Percentiles rank a stretch among this genome's conserved stretches.
These are phyloP conservation scores for Nibea albiflora DNA, from an alignment of 2,113 vertebrate genomes.

Conservation along the genomic window DNA sequence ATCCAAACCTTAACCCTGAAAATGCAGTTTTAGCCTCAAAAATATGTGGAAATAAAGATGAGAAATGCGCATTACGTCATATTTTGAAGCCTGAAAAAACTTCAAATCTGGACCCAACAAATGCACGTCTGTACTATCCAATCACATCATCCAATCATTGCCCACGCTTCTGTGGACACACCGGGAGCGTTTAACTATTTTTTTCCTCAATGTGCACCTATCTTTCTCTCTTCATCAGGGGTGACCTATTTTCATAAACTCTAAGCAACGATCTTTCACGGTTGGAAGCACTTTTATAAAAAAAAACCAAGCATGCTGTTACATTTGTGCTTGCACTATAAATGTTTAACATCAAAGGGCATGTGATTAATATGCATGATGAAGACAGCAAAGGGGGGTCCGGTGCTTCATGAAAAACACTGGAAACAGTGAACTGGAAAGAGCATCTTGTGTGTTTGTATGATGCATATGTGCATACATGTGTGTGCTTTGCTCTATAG, in stretches of 20 bases:
- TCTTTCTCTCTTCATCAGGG: slow-evolving; percentile 7
- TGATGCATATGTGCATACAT: neutral
- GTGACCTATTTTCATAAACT: slow-evolving; percentile 56
- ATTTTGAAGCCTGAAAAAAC: neutral
- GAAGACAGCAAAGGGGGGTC: slow-evolving; percentile 13
- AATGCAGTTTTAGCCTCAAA: neutral
- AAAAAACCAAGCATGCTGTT: slow-evolving; percentile 4
- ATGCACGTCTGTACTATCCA: neutral
- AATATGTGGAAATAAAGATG: neutral
- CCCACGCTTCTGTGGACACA: neutral
- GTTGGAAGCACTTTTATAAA: slow-evolving; percentile 49
- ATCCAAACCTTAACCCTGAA: neutral
- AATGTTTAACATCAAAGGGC: slow-evolving; percentile 63
- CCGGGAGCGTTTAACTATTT: neutral
- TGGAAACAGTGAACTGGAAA: neutral
- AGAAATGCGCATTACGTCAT: too few species aligned
- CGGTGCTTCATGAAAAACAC: slow-evolving; percentile 2
- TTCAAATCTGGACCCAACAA: neutral
- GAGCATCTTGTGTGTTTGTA: neutral
- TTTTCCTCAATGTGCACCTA: neutral
- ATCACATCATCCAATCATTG: neutral
- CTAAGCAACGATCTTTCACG: slow-evolving; percentile 19
- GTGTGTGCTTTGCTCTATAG: slow-evolving; percentile 5
- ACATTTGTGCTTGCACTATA: slow-evolving; percentile 43
- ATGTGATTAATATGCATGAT: slow-evolving; percentile 59